Percentiles rank a stretch among this genome's conserved stretches.
Evolutionary conservation across 2,797 vertebrate species (phyloP).

Genomic region (Microhierax caerulescens): DNA sequence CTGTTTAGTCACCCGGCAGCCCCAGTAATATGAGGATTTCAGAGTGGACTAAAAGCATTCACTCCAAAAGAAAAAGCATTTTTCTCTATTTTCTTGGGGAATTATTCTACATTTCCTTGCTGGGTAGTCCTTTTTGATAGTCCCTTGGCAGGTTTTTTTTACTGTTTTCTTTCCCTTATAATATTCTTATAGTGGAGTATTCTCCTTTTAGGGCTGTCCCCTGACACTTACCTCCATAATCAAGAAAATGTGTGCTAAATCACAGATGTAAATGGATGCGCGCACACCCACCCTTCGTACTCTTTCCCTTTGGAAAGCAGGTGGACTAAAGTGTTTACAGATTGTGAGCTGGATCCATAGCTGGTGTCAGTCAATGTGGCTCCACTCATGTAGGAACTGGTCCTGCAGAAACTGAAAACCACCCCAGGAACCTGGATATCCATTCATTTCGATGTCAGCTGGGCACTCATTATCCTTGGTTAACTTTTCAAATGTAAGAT

Average conservation of each 20-base stretch:
- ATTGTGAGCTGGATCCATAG: neutral
- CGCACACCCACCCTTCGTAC: accelerated
- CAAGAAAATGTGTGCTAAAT: neutral
- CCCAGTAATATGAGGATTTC: neutral
- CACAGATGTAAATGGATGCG: too few relatives aligned
- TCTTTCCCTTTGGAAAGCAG: neutral
- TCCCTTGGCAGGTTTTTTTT: neutral
- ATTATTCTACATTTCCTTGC: neutral
- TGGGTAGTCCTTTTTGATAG: neutral
- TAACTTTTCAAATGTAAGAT: neutral
- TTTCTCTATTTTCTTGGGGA: neutral
- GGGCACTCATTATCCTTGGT: neutral
- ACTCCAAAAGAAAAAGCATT: neutral
- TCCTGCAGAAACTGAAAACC: neutral
- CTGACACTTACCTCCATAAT: neutral
- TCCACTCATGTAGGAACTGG: neutral
- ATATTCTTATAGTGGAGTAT: neutral
- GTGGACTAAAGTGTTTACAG: neutral
- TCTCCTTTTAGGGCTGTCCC: neutral
- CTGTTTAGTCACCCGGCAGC: neutral
- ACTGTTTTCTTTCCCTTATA: neutral
- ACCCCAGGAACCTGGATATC: neutral
- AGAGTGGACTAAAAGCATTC: neutral
- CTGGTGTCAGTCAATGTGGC: neutral
- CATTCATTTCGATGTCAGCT: neutral